These are phyloP conservation scores for Dicaeum eximium DNA, from an alignment of 2,113 vertebrate genomes.

Conservation along the genomic window DNA sequence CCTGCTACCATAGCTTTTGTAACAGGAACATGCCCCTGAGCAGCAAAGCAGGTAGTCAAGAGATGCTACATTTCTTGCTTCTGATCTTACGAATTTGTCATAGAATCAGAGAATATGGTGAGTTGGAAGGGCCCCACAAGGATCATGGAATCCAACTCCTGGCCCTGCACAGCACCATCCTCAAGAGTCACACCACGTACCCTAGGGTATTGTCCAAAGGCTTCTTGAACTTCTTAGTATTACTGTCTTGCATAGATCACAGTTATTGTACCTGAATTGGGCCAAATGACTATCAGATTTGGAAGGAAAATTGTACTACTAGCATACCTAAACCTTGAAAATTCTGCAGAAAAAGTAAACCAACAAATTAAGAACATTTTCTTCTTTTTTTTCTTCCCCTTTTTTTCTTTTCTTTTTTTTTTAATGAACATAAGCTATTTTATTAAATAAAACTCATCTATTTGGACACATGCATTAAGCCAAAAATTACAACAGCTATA, in stretches of 20 bases:
- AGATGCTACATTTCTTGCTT: neutral
- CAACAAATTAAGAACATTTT: rapidly evolving
- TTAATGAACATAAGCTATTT: neutral
- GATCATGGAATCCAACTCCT: neutral
- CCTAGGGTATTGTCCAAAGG: rapidly evolving
- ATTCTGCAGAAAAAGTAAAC: neutral
- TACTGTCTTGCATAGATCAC: neutral
- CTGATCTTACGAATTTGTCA: neutral
- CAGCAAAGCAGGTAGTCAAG: neutral
- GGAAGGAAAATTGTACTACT: neutral
- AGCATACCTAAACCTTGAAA: neutral
- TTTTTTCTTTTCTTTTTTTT: neutral
- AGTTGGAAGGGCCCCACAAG: neutral
- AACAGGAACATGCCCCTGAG: neutral
- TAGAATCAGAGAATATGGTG: neutral
- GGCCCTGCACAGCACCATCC: neutral
- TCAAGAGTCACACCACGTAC: neutral
- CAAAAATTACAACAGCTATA: neutral
- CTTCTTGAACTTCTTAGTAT: neutral
- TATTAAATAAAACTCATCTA: neutral
- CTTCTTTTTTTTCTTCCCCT: rapidly evolving
- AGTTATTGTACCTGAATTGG: neutral
- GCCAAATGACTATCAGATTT: neutral
- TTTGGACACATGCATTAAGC: neutral
- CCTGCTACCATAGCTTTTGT: neutral